A percentile compares a stretch with the other conserved stretches of the same genome.
Evolutionary conservation across 2,113 vertebrate genomes (phyloP).

Genomic region (Apeltes quadracus): DNA sequence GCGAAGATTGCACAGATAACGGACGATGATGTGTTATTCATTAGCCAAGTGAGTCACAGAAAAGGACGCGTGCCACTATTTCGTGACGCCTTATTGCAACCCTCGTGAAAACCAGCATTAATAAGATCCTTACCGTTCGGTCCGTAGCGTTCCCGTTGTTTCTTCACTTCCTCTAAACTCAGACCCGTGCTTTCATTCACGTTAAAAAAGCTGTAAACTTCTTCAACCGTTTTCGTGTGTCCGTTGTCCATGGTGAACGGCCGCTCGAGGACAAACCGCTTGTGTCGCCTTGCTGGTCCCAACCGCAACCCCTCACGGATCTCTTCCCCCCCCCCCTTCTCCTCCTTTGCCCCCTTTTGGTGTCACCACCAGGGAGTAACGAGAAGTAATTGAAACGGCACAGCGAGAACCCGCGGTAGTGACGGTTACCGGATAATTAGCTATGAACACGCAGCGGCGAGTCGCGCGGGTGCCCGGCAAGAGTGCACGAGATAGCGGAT

Average conservation of each 20-base stretch:
- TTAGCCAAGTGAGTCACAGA: neutral
- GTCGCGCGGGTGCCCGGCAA: conserved; percentile 43
- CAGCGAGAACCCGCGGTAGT: too few species aligned
- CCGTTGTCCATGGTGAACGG: conserved; percentile 92
- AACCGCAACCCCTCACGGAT: conserved; percentile 41
- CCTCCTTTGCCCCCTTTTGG: neutral
- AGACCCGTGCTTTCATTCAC: conserved; percentile 97
- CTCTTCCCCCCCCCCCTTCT: neutral
- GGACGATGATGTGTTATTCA: neutral
- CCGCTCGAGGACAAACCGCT: conserved; percentile 58
- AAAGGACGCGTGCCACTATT: conserved; percentile 26
- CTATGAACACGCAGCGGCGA: neutral
- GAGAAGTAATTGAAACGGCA: neutral
- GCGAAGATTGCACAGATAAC: neutral
- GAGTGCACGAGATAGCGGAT: conserved; percentile 45
- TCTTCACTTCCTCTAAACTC: conserved; percentile 92
- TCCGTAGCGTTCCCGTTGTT: conserved; percentile 92
- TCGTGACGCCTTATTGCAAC: too few species aligned
- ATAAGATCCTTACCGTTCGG: conserved; percentile 88
- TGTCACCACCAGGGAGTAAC: conserved; percentile 8
- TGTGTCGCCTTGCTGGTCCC: conserved; percentile 44
- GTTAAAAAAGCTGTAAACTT: conserved; percentile 92
- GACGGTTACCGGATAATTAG: neutral
- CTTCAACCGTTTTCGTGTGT: conserved; percentile 98
- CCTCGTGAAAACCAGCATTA: neutral